phyloP scores from a whole-genome alignment of 2,113 vertebrate species.

The Bolborhynchus lineola region DNA sequence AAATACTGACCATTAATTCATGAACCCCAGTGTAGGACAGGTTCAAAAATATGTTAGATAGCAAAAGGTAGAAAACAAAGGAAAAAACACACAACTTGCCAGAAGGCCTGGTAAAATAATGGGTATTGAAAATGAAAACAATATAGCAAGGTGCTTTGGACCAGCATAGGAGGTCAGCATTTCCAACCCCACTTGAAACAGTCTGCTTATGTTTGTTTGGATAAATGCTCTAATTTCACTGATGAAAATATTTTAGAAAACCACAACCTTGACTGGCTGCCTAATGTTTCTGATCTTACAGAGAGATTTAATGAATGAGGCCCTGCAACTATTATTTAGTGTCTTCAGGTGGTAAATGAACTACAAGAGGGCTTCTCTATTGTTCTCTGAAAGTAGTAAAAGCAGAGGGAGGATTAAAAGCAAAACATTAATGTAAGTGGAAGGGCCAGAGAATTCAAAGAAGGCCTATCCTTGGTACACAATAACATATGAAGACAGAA shows the following conservation, averaged over 20 bases:
- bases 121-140: background rate
- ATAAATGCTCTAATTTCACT: background rate
- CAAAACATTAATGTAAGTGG: constrained; percentile 3
- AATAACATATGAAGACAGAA: background rate
- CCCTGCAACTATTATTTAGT: constrained; percentile 21
- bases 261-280: background rate
- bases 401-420: constrained; percentile 18
- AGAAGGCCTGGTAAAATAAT: background rate
- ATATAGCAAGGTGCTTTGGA: background rate
- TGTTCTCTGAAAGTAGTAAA: constrained; percentile 22
- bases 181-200: background rate
- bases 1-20: background rate
- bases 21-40: background rate
- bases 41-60: background rate
- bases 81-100: background rate
- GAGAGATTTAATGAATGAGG: constrained; percentile 30
- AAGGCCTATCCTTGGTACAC: background rate
- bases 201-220: constrained; percentile 1
- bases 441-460: background rate
- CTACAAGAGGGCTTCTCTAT: constrained; percentile 29
- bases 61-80: background rate
- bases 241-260: constrained; percentile 30
- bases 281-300: background rate
- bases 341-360: constrained; percentile 51
- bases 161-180: background rate